These are phyloP conservation scores for Scaptomyza hsui DNA, from an alignment of 1,140 invertebrate genomes.

Conservation along the genomic window DNA sequence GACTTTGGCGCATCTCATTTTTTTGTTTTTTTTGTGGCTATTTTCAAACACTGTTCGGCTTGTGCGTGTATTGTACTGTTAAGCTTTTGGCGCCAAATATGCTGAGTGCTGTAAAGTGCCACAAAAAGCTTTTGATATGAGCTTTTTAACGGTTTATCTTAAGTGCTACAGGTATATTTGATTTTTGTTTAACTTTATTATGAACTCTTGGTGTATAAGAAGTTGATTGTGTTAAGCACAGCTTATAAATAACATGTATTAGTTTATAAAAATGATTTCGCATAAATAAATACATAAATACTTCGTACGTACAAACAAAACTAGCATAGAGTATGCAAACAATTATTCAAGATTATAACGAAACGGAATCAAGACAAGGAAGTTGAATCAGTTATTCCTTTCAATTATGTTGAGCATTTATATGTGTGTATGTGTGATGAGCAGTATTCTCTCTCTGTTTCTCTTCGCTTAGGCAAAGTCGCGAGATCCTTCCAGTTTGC, in stretches of 20 bases:
- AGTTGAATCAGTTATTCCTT: slow-evolving; percentile 17
- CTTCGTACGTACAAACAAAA: slow-evolving; percentile 46
- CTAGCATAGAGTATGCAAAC: slow-evolving; percentile 36
- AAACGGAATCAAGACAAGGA: slow-evolving; percentile 33
- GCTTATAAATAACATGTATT: slow-evolving; percentile 57
- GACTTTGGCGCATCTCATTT: slow-evolving; percentile 65
- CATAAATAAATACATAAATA: slow-evolving; percentile 76
- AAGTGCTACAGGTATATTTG: no score
- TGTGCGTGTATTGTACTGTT: slow-evolving; percentile 28
- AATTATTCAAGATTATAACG: slow-evolving; percentile 44
- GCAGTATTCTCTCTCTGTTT: neutral
- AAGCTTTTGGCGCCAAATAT: slow-evolving; percentile 39
- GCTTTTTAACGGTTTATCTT: slow-evolving; percentile 12
- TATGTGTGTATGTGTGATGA: neutral
- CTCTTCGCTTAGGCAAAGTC: slow-evolving; percentile 67
- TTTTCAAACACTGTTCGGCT: slow-evolving; percentile 38
- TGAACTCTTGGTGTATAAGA: slow-evolving; percentile 39
- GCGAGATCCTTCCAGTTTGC: slow-evolving; percentile 74
- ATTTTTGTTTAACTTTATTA: slow-evolving; percentile 50
- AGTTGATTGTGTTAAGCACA: slow-evolving; percentile 52
- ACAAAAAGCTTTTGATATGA: neutral
- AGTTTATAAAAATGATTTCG: slow-evolving; percentile 52
- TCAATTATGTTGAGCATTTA: slow-evolving; percentile 33
- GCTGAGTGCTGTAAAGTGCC: slow-evolving; percentile 6
- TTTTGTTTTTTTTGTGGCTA: neutral